These are phyloP conservation scores for Acrobasis suavella DNA, from an alignment of 2,888 invertebrate species.

Conservation along the genomic window DNA sequence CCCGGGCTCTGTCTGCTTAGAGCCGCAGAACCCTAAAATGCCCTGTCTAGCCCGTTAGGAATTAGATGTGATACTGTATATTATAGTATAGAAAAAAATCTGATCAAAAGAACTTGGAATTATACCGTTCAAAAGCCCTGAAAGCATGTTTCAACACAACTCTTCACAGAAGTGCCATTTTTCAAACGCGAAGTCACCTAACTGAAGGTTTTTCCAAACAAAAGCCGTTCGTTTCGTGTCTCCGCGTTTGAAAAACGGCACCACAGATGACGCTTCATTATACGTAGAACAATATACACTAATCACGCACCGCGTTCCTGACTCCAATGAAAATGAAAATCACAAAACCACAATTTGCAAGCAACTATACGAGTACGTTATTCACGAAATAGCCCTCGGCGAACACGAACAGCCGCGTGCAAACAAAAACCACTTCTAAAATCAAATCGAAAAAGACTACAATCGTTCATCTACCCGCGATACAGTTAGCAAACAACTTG, in stretches of 20 bases:
- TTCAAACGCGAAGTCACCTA: too few species aligned
- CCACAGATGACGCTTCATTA: slow-evolving; percentile 6
- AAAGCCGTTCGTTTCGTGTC: too few species aligned
- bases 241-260: too few species aligned
- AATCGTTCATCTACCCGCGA: not conserved
- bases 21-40: too few species aligned
- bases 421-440: not conserved
- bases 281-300: slow-evolving; percentile 16
- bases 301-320: not conserved
- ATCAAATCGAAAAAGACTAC: not conserved
- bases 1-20: too few species aligned
- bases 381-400: slow-evolving; percentile 11
- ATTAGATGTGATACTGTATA: too few species aligned
- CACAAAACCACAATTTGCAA: slow-evolving; percentile 18
- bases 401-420: not conserved
- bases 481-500: not conserved
- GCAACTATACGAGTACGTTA: slow-evolving; percentile 5
- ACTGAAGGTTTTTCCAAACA: too few species aligned
- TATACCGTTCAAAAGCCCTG: too few species aligned
- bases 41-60: too few species aligned
- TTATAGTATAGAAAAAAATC: too few species aligned
- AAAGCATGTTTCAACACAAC: not conserved
- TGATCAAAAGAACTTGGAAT: too few species aligned
- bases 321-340: slow-evolving; percentile 12
- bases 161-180: too few species aligned